These are phyloP conservation scores for Allenopithecus nigroviridis DNA, from an alignment of 2,797 vertebrate species.

Conservation along the genomic window DNA sequence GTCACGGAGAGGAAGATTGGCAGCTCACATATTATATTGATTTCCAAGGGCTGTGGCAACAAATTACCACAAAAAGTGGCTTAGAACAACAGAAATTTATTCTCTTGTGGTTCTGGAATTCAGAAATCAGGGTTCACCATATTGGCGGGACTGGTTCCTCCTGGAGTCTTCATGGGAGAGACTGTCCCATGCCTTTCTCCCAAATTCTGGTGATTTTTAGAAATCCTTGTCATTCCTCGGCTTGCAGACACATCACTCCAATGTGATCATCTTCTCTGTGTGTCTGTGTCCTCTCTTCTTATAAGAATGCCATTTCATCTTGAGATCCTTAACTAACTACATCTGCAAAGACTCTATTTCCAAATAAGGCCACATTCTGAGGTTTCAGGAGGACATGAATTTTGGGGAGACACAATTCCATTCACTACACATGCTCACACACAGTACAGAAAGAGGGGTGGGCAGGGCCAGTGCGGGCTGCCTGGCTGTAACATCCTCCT, in stretches of 20 bases:
- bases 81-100: neutral
- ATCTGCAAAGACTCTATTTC: neutral
- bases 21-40: neutral
- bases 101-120: neutral
- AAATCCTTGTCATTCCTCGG: neutral
- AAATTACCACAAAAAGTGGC: neutral
- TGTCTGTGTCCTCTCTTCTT: neutral
- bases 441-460: neutral
- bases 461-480: neutral
- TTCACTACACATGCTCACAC: neutral
- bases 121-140: neutral
- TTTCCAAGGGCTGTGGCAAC: neutral
- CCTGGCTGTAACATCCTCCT: neutral
- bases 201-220: neutral
- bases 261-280: neutral
- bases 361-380: neutral
- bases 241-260: neutral
- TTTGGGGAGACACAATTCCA: neutral
- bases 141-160: neutral
- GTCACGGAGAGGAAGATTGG: neutral
- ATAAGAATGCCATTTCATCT: neutral
- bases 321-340: neutral
- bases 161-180: neutral
- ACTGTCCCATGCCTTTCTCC: neutral
- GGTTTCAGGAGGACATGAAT: neutral